These are phyloP conservation scores for Dissostichus mawsoni DNA, from an alignment of 2,113 vertebrate genomes.

Conservation along the genomic window DNA sequence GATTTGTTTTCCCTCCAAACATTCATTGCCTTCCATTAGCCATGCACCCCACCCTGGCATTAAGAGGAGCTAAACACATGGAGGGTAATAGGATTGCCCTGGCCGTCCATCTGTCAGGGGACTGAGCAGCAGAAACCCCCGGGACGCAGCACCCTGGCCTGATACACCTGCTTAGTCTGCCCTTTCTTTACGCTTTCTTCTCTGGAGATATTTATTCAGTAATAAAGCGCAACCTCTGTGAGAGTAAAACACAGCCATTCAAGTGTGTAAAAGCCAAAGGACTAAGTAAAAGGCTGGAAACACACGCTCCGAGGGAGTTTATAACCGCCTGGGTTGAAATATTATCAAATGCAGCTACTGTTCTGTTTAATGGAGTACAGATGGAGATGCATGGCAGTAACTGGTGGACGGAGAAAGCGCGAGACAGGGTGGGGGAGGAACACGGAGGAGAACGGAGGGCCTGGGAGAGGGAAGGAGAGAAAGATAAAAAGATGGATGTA, in stretches of 20 bases:
- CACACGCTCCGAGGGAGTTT: conserved; percentile 27
- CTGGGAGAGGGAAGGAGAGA: conserved; percentile 59
- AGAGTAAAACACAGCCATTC: conserved; percentile 33
- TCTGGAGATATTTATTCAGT: conserved; percentile 58
- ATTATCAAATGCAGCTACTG: conserved; percentile 43
- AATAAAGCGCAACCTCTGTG: conserved; percentile 47
- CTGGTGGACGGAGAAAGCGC: conserved; percentile 52
- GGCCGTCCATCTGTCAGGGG: conserved; percentile 77
- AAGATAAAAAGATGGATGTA: conserved; percentile 91
- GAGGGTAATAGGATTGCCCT: conserved; percentile 88
- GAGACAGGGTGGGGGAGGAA: conserved; percentile 68
- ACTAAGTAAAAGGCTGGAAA: conserved; percentile 32
- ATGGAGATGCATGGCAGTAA: conserved; percentile 67
- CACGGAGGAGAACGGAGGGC: conserved; percentile 1
- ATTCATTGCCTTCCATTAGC: conserved; percentile 69
- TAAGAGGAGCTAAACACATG: conserved; percentile 86
- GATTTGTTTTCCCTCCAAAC: conserved; percentile 54
- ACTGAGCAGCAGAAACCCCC: conserved; percentile 65
- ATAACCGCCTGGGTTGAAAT: conserved; percentile 56
- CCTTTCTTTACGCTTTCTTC: conserved; percentile 56
- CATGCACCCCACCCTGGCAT: conserved; percentile 79
- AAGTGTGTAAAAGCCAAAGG: conserved; percentile 56
- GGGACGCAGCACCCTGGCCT: conserved; percentile 60
- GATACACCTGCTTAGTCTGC: conserved; percentile 63
- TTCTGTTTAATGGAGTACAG: conserved; percentile 65